Evolutionary conservation across 2,797 vertebrate genomes (phyloP).

Genomic region (Novumbra hubbsi): DNA sequence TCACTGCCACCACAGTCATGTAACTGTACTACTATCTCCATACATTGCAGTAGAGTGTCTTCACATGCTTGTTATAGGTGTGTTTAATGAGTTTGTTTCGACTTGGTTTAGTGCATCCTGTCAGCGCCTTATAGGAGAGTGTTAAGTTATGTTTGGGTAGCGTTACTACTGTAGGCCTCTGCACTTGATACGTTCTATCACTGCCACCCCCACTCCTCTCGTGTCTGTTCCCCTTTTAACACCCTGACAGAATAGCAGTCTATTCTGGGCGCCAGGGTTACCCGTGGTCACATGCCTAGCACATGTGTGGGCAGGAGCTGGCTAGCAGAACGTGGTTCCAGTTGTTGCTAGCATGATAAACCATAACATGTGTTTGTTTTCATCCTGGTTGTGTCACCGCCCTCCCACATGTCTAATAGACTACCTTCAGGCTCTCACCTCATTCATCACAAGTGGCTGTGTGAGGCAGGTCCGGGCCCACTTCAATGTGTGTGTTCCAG

Average conservation of each 20-base stretch:
- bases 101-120: constrained; percentile 55
- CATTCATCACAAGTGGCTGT: too few species aligned
- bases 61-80: constrained; percentile 15
- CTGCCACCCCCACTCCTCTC: constrained; percentile 9
- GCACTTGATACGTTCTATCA: constrained; percentile 24
- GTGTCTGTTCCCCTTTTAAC: not conserved
- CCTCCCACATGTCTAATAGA: too few species aligned
- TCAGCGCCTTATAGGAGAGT: constrained; percentile 54
- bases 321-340: not conserved
- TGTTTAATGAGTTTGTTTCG: constrained; percentile 55
- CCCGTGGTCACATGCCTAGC: constrained; percentile 7
- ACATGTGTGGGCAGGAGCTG: constrained; percentile 19
- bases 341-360: not conserved
- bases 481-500: too few species aligned
- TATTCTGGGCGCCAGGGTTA: constrained; percentile 57
- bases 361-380: not conserved
- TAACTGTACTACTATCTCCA: not conserved
- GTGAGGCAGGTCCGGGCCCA: too few species aligned
- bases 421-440: too few species aligned
- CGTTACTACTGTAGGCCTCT: constrained; percentile 11
- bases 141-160: constrained; percentile 62
- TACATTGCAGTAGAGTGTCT: not conserved
- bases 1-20: not conserved
- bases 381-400: not conserved
- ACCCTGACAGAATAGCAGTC: constrained; percentile 28